Evolutionary conservation across 2,113 vertebrate genomes (phyloP).

Genomic region (Vicugna pacos): DNA sequence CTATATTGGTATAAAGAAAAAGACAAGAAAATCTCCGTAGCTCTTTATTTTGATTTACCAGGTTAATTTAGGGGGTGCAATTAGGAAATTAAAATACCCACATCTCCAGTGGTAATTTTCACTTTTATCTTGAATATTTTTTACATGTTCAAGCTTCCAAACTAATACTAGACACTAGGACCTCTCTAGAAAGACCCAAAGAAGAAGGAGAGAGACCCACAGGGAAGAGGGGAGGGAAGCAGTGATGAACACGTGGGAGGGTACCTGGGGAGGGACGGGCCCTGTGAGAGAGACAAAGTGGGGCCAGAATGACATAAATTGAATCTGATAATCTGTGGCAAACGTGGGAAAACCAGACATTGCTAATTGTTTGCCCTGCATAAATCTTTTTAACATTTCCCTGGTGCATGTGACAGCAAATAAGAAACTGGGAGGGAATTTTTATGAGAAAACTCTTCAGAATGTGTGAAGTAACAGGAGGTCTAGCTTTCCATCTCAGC

Average conservation of each 20-base stretch:
- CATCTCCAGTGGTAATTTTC: background rate
- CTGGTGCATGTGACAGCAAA: slow-evolving; percentile 42
- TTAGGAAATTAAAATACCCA: background rate
- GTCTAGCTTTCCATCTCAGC: slow-evolving; percentile 43
- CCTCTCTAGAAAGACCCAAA: background rate
- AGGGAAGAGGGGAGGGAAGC: background rate
- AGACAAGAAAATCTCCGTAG: background rate
- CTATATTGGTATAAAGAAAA: background rate
- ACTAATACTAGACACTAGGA: background rate
- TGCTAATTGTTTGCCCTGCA: background rate
- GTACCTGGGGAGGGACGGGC: background rate
- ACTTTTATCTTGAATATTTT: background rate
- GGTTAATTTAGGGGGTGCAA: background rate
- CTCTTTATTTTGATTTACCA: background rate
- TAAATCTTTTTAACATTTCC: slow-evolving; percentile 48
- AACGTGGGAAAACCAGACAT: background rate
- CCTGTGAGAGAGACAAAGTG: background rate
- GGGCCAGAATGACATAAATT: background rate
- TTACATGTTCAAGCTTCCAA: background rate
- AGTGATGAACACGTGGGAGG: background rate
- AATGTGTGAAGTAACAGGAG: slow-evolving; percentile 71
- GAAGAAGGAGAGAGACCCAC: background rate
- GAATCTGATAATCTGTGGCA: background rate
- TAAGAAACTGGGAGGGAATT: slow-evolving; percentile 28
- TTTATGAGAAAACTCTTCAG: slow-evolving; percentile 52